phyloP scores from a whole-genome alignment of 2,113 vertebrate genomes.

The Eptesicus fuscus region DNA sequence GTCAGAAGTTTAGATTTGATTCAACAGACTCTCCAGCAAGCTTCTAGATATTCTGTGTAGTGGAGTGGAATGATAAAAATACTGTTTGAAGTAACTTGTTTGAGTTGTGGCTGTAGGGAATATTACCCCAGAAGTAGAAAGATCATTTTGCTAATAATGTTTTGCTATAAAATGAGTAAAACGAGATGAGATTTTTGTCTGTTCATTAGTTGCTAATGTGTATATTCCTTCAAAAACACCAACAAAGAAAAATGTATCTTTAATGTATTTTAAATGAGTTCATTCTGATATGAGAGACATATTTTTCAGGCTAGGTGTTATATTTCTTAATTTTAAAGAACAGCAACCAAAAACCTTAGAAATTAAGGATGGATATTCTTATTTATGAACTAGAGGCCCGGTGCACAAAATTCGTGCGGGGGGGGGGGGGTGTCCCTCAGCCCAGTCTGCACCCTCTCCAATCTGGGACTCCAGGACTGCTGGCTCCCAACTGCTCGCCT shows the following conservation, averaged over 20 bases:
- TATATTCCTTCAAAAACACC: background rate
- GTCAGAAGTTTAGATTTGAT: background rate
- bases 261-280: conserved; percentile 17
- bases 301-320: background rate
- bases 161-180: background rate
- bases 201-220: background rate
- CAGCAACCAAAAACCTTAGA: background rate
- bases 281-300: background rate
- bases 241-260: background rate
- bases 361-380: background rate
- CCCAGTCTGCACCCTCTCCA: no score
- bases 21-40: background rate
- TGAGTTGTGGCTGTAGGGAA: background rate
- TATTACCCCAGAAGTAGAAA: background rate
- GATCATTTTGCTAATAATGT: background rate
- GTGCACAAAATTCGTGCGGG: no score
- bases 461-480: no score
- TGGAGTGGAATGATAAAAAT: background rate
- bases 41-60: background rate
- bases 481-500: no score
- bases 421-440: no score
- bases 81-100: background rate
- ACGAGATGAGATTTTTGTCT: background rate
- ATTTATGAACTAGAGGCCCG: no score
- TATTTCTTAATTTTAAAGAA: conserved; percentile 36